Evolutionary conservation across 2,888 invertebrate genomes (phyloP).

Genomic region (Sericinus montela): DNA sequence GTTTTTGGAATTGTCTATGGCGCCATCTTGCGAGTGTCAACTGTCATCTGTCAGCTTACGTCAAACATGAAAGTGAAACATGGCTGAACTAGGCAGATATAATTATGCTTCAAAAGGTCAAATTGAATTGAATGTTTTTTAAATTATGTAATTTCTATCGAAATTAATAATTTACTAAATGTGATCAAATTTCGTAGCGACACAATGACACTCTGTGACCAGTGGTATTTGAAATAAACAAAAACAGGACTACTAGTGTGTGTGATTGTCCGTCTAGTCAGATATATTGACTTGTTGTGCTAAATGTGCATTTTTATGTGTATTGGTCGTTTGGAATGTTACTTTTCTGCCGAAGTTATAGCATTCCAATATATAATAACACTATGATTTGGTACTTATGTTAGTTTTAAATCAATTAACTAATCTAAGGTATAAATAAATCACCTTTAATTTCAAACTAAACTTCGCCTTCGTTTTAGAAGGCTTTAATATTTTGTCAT

Average conservation of each 20-base stretch:
- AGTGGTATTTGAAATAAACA: background rate
- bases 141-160: too few species aligned
- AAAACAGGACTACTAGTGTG: constrained; percentile 30
- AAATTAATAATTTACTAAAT: background rate
- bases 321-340: constrained; percentile 5
- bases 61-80: background rate
- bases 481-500: constrained; percentile 34
- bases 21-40: constrained; percentile 10
- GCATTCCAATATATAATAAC: constrained; percentile 18
- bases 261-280: constrained; percentile 70
- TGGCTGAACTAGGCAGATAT: background rate
- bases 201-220: constrained; percentile 1
- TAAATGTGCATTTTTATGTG: constrained; percentile 43
- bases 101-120: background rate
- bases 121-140: too few species aligned
- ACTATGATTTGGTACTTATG: constrained; percentile 14
- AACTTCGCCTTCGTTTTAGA: constrained; percentile 64
- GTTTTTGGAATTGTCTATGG: background rate
- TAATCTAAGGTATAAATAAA: constrained; percentile 3
- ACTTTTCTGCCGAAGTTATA: constrained; percentile 5
- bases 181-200: background rate
- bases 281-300: constrained; percentile 34
- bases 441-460: constrained; percentile 13
- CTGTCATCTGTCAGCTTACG: constrained; percentile 8
- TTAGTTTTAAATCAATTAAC: constrained; percentile 7